Evolutionary conservation across 2,113 vertebrate species (phyloP).

Genomic region (Ailurus styani): DNA sequence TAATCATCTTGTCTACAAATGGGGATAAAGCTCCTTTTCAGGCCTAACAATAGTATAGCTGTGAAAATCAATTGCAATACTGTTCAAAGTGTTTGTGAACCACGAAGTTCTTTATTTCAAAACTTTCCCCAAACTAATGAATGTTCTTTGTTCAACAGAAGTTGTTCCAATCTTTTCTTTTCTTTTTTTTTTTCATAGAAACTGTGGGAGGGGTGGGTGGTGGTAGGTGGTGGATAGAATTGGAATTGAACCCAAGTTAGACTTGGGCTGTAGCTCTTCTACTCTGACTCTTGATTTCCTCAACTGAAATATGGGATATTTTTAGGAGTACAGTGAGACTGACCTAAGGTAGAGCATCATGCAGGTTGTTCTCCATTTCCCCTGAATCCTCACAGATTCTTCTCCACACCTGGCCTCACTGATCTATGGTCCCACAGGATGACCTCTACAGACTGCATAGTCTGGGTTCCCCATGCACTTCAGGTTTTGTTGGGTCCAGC

Average conservation of each 20-base stretch:
- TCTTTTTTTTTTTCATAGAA: background rate
- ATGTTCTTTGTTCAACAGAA: background rate
- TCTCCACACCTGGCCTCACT: background rate
- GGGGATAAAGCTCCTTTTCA: background rate
- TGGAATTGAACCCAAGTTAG: background rate
- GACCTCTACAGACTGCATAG: accelerated
- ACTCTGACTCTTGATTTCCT: background rate
- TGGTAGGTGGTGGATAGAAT: background rate
- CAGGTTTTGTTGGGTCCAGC: background rate
- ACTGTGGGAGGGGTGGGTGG: background rate
- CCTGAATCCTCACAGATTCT: background rate
- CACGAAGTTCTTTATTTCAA: slow-evolving; percentile 17
- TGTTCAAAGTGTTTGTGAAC: background rate
- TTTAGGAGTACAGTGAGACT: background rate
- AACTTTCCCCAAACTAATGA: background rate
- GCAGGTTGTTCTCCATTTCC: background rate
- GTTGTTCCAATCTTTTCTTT: background rate
- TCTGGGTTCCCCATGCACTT: accelerated
- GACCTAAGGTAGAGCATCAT: background rate
- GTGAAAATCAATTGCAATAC: slow-evolving; percentile 21
- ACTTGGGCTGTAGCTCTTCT: background rate
- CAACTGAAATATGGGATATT: background rate
- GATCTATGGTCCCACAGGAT: background rate
- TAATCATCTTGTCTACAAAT: background rate
- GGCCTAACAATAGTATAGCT: background rate